phyloP scores from a whole-genome alignment of 2,797 vertebrate genomes.

The Poliocrania exsul region DNA sequence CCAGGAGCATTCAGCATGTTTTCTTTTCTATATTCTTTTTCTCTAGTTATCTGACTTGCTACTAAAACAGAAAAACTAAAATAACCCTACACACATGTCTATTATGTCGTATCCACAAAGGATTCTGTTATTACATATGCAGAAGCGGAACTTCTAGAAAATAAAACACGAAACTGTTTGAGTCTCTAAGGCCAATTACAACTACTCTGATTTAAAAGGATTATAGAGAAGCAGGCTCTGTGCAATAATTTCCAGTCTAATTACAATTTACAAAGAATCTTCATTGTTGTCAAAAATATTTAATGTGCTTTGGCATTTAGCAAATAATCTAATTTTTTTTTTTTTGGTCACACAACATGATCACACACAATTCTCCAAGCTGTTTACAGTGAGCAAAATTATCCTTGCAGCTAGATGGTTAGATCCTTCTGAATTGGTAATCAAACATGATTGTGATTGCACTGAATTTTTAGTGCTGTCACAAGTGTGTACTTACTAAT shows the following conservation, averaged over 20 bases:
- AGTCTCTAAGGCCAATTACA: constrained; percentile 78
- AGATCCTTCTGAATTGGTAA: constrained; percentile 65
- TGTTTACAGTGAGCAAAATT: constrained; percentile 71
- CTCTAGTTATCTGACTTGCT: constrained; percentile 54
- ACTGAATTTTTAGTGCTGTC: constrained; percentile 60
- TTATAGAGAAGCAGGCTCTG: constrained; percentile 72
- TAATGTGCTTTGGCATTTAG: constrained; percentile 75
- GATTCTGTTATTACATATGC: constrained; percentile 72
- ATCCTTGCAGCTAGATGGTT: constrained; percentile 62
- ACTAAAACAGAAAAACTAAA: constrained; percentile 70
- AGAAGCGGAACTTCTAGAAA: constrained; percentile 73
- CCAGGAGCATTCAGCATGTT: constrained; percentile 1
- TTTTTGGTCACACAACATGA: constrained; percentile 72
- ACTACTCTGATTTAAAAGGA: constrained; percentile 76
- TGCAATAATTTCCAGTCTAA: constrained; percentile 78
- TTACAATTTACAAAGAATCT: constrained; percentile 78
- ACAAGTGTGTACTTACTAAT: constrained; percentile 63
- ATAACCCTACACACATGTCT: constrained; percentile 61
- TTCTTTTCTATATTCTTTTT: constrained; percentile 49
- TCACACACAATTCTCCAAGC: constrained; percentile 69
- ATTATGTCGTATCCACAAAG: constrained; percentile 59
- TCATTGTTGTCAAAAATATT: constrained; percentile 78
- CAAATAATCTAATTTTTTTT: constrained; percentile 75
- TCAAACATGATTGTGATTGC: constrained; percentile 68
- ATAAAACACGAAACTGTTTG: constrained; percentile 69